Percentiles rank a stretch among this genome's conserved stretches.
phyloP scores from a whole-genome alignment of 92 coral and sea anemone species.

The Epizoanthus rinbou region DNA sequence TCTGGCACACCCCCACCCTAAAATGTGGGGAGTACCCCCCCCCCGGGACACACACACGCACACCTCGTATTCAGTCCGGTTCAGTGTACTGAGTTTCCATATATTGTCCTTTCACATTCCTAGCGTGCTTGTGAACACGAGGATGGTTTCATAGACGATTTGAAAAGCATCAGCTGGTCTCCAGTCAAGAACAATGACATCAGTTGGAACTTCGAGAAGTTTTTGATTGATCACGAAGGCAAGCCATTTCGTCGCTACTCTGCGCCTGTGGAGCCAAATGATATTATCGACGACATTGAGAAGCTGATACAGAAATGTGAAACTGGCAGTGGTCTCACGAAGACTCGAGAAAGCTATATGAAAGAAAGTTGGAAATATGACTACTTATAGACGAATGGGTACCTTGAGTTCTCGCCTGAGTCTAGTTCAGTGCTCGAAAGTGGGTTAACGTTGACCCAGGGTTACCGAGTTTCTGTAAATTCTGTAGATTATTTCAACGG shows the following conservation, averaged over 20 bases:
- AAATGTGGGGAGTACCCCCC: too few relatives aligned
- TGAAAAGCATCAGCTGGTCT: slow-evolving; percentile 38
- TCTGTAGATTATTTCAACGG: too few relatives aligned
- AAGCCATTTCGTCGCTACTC: slow-evolving; percentile 57
- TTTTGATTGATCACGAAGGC: slow-evolving; percentile 58
- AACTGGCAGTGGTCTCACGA: not conserved
- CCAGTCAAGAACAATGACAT: slow-evolving; percentile 59
- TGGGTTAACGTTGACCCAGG: too few relatives aligned
- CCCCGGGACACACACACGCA: too few relatives aligned
- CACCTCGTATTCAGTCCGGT: too few relatives aligned
- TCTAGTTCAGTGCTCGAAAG: too few relatives aligned
- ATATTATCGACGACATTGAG: slow-evolving; percentile 40
- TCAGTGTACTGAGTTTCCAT: too few relatives aligned
- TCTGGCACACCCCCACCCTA: too few relatives aligned
- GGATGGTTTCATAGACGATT: slow-evolving; percentile 24
- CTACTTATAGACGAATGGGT: slow-evolving; percentile 21
- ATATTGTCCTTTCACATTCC: too few relatives aligned
- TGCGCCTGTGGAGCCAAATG: slow-evolving; percentile 48
- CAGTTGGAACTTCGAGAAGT: slow-evolving; percentile 66
- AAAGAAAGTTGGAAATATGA: slow-evolving; percentile 39
- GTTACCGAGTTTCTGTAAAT: too few relatives aligned
- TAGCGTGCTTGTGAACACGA: too few relatives aligned
- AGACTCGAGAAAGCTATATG: slow-evolving; percentile 3
- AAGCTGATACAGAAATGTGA: slow-evolving; percentile 40
- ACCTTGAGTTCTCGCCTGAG: too few relatives aligned